Base-by-base conservation (phyloP, 1,140 invertebrate genomes). In the Sinonovacula constricta region DNA sequence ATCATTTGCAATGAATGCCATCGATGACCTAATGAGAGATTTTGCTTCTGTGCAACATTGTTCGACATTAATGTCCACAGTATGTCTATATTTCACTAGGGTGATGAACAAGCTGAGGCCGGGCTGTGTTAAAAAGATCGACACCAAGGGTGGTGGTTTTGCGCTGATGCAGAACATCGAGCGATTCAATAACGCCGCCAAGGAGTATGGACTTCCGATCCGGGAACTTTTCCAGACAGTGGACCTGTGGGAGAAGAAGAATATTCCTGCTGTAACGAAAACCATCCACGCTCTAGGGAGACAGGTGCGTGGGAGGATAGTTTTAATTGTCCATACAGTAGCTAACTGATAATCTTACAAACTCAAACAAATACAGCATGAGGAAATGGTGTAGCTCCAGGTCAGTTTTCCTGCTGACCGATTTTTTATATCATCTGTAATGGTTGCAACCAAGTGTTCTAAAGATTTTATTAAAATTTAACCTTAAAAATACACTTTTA, bases 111-210 rank as follows among this genome's bases (percentile, higher is more conserved):
- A 95, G 89, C 90, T 98, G 72, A 92, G 93, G 68, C 96, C 97
- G 34, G 95, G 95, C 81, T 92, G 94, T 72, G 93, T 97, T 53
- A 87, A 93, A 87, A 98, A 97, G 91, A 95, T 97, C 91, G 97
- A 97, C 93, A 94, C 93, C 71, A 94, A 94, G 74, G 96, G 96
- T 69, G 95, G 95, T 86, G 95, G 97, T 84, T 98, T 98, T 94
- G 97, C 97, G 88, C 94, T 98, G 93, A 97, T 98, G 96, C 96
- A 98, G 92, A 98, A 98, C 92, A 96, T 97, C 88, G 92, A 81
- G 87, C 96, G 96, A 83, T 98, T 99, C 92, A 96, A 97, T 89
- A 95, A 95, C 83, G 96, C 96, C 0, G 94, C 95, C 81, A 94
- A 95, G 60, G 94, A 84, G 36, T 90, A 98, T 85, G 97, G 97